These are phyloP conservation scores for Akabosia matsudoensis DNA, from an alignment of 1,140 invertebrate species.

Conservation along the genomic window DNA sequence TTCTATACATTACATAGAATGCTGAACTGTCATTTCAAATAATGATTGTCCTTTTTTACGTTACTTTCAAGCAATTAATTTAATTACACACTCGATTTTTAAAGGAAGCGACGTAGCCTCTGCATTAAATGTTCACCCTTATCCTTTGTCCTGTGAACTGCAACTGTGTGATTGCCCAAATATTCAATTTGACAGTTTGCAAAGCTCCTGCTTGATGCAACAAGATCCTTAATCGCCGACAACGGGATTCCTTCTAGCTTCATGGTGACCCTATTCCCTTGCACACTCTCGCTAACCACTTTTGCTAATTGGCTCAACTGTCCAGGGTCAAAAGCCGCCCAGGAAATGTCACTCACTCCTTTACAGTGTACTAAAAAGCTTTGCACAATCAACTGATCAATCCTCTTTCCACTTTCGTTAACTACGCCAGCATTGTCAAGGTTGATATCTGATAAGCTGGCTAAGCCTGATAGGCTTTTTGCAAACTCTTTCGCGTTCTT, in stretches of 20 bases:
- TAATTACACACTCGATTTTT: background rate
- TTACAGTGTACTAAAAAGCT: slow-evolving; percentile 36
- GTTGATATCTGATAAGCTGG: slow-evolving; percentile 31
- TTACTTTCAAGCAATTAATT: background rate
- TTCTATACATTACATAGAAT: background rate
- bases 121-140: slow-evolving; percentile 36
- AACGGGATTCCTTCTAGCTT: slow-evolving; percentile 39
- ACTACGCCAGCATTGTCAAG: slow-evolving; percentile 36
- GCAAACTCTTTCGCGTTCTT: slow-evolving; percentile 36
- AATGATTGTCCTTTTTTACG: background rate
- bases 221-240: slow-evolving; percentile 34
- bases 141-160: slow-evolving; percentile 31
- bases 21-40: background rate
- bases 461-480: slow-evolving; percentile 28
- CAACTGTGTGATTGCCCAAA: slow-evolving; percentile 37
- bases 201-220: slow-evolving; percentile 31
- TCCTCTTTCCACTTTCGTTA: slow-evolving; percentile 17
- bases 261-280: slow-evolving; percentile 25
- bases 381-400: slow-evolving; percentile 35
- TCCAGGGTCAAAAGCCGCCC: slow-evolving; percentile 40
- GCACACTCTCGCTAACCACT: slow-evolving; percentile 28
- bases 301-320: slow-evolving; percentile 38
- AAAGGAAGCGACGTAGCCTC: slow-evolving; percentile 32
- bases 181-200: slow-evolving; percentile 35
- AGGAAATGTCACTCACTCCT: slow-evolving; percentile 41